Evolutionary conservation across 64 coral and sea anemone species (phyloP), one percentile per base, ranked within the genome.

Genomic region (Dendronephthya gigantea): DNA sequence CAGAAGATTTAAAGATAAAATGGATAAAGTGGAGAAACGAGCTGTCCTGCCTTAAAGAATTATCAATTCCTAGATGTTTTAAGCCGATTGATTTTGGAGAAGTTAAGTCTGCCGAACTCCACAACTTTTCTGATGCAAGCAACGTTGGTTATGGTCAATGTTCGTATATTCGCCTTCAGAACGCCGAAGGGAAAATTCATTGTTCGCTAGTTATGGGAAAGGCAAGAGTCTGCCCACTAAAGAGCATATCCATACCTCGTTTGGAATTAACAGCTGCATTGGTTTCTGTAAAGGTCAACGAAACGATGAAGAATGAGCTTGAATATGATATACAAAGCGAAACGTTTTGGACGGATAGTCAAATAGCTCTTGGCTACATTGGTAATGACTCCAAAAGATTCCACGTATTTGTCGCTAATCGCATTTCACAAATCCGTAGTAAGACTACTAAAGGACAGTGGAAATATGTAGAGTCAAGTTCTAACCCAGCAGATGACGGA

Each of bases 71-170:
- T 17, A 34, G 84, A 66, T 86, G 84, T 38, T 56, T 38, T 56
- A 86, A 86, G 12, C 35, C 51, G 14, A 16, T 23, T 17, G 84
- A 86, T 23, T 86, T 86, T 38, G 84, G 56, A 66, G 37, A 4
- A 16, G 51, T 86, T 14, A 39, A 29, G 33, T 23, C 30, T 23
- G 36, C 35, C 15, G 32, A 86, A 39, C 15, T 86, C 27, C 84
- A 86, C 38, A 49, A 66, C 34, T 86, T 86, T 50, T 86, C 84
- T 34, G 84, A 86, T 62, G 84, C 51, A 15, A 86, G 84, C 62
- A 66, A 49, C 50, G 33, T 39, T 33, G 84, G 51, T n/a, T 86
- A 86, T 68, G 55, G 84, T 22, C 38, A 56, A 38, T 56, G 52
- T 86, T 22, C 32, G 34, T 86, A 86, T 40, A 22, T 86, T 36